Percentiles rank a stretch among this genome's conserved stretches.
phyloP scores from a whole-genome alignment of 2,888 invertebrate species.

The Rhingia campestris region DNA sequence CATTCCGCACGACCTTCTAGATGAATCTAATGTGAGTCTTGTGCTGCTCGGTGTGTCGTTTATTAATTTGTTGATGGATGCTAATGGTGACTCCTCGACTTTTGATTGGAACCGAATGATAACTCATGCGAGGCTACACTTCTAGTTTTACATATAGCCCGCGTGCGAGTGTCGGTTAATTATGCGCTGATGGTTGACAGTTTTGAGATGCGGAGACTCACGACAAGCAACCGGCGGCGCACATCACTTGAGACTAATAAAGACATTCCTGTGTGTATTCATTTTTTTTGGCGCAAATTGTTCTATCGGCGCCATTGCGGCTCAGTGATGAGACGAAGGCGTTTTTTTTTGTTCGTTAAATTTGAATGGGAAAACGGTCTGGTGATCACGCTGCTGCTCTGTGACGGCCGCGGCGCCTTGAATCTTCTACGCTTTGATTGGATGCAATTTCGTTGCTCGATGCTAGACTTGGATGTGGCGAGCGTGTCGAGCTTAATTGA shows the following conservation, averaged over 20 bases:
- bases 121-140: background rate
- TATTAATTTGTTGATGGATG: background rate
- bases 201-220: conserved; percentile 38
- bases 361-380: conserved; percentile 8
- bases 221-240: conserved; percentile 2
- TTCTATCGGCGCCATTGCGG: conserved; percentile 30
- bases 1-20: background rate
- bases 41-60: background rate
- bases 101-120: conserved; percentile 15
- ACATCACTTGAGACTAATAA: conserved; percentile 19
- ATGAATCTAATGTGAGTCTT: conserved; percentile 1
- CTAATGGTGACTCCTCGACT: conserved; percentile 8
- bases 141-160: background rate
- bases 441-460: conserved; percentile 45
- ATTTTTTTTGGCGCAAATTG: background rate
- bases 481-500: conserved; percentile 32
- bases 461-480: background rate
- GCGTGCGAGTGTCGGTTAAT: background rate
- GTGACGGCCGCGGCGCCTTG: conserved; percentile 45
- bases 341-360: conserved; percentile 9
- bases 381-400: conserved; percentile 6
- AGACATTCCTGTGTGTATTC: background rate
- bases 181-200: conserved; percentile 17
- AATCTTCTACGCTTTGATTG: conserved; percentile 49
- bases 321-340: conserved; percentile 22